A percentile compares a stretch with the other conserved stretches of the same genome.
Conservation (phyloP, 2,113 vertebrate species). For the Gallinago undulata region DNA sequence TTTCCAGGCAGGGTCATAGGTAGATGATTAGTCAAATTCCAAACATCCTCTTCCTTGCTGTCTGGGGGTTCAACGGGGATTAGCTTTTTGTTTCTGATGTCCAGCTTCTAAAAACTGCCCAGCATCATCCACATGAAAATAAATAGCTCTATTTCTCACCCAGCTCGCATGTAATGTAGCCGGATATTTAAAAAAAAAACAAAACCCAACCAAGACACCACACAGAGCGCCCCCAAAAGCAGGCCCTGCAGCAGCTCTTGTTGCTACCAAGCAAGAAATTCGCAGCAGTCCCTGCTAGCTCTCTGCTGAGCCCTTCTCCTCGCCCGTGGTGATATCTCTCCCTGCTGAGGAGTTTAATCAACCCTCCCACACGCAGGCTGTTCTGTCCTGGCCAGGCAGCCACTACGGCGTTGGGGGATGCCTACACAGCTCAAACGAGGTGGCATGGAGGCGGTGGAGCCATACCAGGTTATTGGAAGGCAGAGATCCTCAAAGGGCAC, state of each 20-base stretch:
- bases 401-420: not conserved
- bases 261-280: not conserved
- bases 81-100: constrained; percentile 56
- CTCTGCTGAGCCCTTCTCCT: constrained; percentile 17
- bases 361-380: not conserved
- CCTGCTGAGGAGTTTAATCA: constrained; percentile 14
- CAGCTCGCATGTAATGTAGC: constrained; percentile 13
- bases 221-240: not conserved
- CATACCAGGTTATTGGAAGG: not conserved
- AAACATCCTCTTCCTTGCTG: constrained; percentile 71
- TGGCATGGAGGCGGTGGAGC: not conserved
- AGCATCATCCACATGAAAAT: constrained; percentile 53
- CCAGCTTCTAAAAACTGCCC: constrained; percentile 37
- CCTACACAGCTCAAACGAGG: not conserved
- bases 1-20: constrained; percentile 49
- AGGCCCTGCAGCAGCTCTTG: not conserved
- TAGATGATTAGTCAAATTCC: constrained; percentile 65
- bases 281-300: not conserved
- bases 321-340: not conserved
- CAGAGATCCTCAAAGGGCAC: not conserved
- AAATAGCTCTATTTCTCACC: constrained; percentile 64
- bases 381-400: constrained; percentile 1
- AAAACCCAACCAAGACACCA: not conserved
- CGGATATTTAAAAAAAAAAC: not conserved
- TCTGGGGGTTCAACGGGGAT: constrained; percentile 44